Base-by-base conservation (phyloP, 2,113 vertebrate genomes). In the Rhagologus leucostigma region DNA sequence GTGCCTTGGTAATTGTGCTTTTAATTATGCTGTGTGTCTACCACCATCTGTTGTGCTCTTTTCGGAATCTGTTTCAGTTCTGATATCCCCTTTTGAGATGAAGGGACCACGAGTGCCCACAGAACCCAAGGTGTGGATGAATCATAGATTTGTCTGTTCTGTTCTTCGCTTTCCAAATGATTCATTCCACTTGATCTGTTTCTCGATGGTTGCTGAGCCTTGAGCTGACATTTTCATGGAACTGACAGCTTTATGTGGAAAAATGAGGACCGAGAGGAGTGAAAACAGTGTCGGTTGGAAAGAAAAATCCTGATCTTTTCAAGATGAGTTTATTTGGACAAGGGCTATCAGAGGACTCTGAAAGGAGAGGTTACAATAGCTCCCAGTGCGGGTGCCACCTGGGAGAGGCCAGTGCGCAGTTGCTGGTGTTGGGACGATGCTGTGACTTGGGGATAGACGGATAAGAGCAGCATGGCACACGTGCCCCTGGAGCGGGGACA, bases 21-120 rank as follows among this genome's bases (percentile, higher is more conserved):
- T 95, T 90, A 95, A 92, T 95, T 90, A 90, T 89, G 84, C 69
- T 95, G 86, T 46, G 76, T 90, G 91, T 90, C 93, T 97, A 70
- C 91, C 86, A 90, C 96, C 96, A 96, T 97, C 96, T 97, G 96
- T 90, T 93, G 76, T 93, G 91, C 95, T 92, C 80, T 95, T 95
- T 95, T 93, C 76, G 75, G 95, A 95, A 81, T 95, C 95, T 93
- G 84, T 71, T 96, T 86, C 93, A 63, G 94, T 81, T 87, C 89
- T 96, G 94, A 77, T 89, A 78, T 77, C 95, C 94, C 94, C 73
- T 95, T 96, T 86, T 39, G 93, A 95, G 91, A 95, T 90, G 91
- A 93, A 97, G 94, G 89, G 86, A 87, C 73, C 89, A 68, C 20
- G 13, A 95, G 91, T 89, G 84, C 94, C 89, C n/a, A 1, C 84